Percentiles rank a stretch among this genome's conserved stretches.
Evolutionary conservation across 2,888 invertebrate species (phyloP).

Genomic region (Drosophila yooni): DNA sequence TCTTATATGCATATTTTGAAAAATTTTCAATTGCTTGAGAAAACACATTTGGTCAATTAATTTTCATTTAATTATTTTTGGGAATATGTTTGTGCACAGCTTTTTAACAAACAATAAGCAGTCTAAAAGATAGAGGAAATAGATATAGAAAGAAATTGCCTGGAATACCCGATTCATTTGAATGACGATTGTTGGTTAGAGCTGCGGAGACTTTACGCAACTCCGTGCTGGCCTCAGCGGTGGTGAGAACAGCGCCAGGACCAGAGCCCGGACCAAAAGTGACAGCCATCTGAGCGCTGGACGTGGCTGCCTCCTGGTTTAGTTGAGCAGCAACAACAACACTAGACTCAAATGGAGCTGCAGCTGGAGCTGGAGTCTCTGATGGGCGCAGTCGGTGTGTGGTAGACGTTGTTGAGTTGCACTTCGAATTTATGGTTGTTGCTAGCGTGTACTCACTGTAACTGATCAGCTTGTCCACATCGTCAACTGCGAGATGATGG

Average conservation of each 20-base stretch:
- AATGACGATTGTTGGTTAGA: conserved; percentile 83
- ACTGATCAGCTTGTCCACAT: conserved; percentile 77
- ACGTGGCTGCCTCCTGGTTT: conserved; percentile 32
- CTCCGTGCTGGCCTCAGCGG: conserved; percentile 75
- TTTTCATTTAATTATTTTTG: neutral
- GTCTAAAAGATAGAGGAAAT: conserved; percentile 10
- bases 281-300: conserved; percentile 21
- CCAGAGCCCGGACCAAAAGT: neutral
- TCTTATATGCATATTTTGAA: neutral
- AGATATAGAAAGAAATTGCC: conserved; percentile 10
- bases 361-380: conserved; percentile 28
- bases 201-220: conserved; percentile 77
- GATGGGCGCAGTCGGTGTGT: conserved; percentile 24
- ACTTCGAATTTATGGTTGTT: conserved; percentile 9
- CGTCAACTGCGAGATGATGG: conserved; percentile 70
- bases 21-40: neutral
- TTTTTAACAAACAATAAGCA: conserved; percentile 1
- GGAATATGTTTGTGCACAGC: neutral
- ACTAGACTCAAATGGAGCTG: conserved; percentile 23
- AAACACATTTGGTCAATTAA: neutral
- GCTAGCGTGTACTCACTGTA: conserved; percentile 78
- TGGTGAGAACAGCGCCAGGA: conserved; percentile 6
- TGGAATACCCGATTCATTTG: conserved; percentile 85
- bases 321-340: conserved; percentile 18
- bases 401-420: conserved; percentile 24